Base-by-base conservation (phyloP, 2,888 invertebrate genomes). In the Microplitis deprimator region DNA sequence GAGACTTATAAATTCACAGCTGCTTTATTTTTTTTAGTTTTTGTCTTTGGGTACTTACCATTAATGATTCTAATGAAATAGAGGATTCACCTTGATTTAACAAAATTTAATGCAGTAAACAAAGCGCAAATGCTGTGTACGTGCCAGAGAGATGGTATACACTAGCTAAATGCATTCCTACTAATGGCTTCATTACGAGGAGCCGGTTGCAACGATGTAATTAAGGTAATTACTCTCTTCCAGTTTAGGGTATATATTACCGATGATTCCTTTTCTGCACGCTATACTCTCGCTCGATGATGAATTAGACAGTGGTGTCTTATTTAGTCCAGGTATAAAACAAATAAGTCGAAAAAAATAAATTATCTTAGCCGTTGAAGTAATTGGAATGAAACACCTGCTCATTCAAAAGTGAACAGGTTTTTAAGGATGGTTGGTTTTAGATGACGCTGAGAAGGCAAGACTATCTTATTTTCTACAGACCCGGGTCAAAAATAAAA, bases 221-320 rank as follows among this genome's bases (percentile, higher is more conserved):
- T 85, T 85, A 85, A 85, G 82, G 82, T 85, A 85, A 85, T 85
- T 85, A 83, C 82, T 80, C 75, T 60, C 68, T 75, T 68, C 13
- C 68, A 68, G 17, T 41, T 40, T 40, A 13, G 38, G 29, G 13
- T 67, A 67, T 67, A 67, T 67, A 67, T 29, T 29, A 20, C 20
- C 8, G 38, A 13, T 16, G 29, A 13, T 68, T 16, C 41, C 17
- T 17, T 40, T 39, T 68, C 17, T 68, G 68, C 41, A 40, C 68
- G 39, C 68, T 68, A 39, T 68, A 39, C 39, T 40, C 6, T 68
- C 40, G 8, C 41, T 8, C 39, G 17, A 68, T 40, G 68, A 68
- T 68, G 68, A 68, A 39, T 68, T 68, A 68, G 41, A 16, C 40
- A 41, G 41, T 41, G 16, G 16, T 39, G 68, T 41, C 16, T 39